A percentile compares a stretch with the other conserved stretches of the same genome.
phyloP scores from a whole-genome alignment of 2,888 invertebrate genomes.

The Athrips mouffetella region DNA sequence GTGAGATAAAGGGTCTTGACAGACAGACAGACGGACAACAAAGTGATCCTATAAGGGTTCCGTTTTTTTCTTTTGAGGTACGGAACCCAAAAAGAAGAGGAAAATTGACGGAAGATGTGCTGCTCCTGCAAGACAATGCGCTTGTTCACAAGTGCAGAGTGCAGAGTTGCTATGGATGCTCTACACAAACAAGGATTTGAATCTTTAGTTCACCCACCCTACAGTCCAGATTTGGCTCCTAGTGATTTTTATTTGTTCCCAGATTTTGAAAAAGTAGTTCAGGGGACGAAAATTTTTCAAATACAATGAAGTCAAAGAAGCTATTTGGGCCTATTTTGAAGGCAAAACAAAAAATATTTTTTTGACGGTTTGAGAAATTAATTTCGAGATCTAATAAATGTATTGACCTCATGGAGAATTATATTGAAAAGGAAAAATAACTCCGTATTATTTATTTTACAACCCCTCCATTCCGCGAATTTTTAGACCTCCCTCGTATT shows the following conservation, averaged over 20 bases:
- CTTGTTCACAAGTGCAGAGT: slow-evolving; percentile 24
- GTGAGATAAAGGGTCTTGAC: no score
- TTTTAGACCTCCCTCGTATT: no score
- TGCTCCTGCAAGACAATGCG: slow-evolving; percentile 28
- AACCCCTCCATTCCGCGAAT: no score
- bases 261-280: slow-evolving; percentile 17
- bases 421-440: slow-evolving; percentile 25
- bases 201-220: slow-evolving; percentile 24
- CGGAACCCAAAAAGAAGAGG: no score
- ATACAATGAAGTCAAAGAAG: slow-evolving; percentile 20
- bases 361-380: slow-evolving; percentile 23
- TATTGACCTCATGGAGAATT: slow-evolving; percentile 25
- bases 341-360: slow-evolving; percentile 25
- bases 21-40: no score
- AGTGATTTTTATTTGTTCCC: slow-evolving; percentile 26
- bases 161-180: slow-evolving; percentile 23
- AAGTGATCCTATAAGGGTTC: no score
- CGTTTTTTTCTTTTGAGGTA: no score
- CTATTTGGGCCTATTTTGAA: slow-evolving; percentile 24
- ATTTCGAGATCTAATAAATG: no score
- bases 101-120: no score
- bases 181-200: slow-evolving; percentile 24
- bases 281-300: slow-evolving; percentile 15
- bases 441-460: no score
- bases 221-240: slow-evolving; percentile 25